Conservation (phyloP, 2,888 invertebrate species). For the Cephus sareptanus region DNA sequence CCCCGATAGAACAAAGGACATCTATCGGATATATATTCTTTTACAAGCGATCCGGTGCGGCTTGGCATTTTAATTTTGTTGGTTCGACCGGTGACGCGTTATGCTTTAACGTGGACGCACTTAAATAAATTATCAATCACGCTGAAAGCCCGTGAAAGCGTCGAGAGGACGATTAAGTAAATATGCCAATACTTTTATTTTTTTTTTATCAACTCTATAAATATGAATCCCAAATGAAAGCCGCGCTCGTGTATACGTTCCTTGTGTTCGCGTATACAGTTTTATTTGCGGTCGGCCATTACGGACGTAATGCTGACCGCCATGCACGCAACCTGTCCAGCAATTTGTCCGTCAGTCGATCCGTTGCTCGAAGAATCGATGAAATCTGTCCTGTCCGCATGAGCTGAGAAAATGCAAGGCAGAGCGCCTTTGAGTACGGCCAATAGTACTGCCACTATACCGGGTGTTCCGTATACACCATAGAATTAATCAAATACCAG, state of each 20-base stretch:
- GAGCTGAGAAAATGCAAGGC: slow-evolving; percentile 14
- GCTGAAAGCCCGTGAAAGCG: slow-evolving; percentile 45
- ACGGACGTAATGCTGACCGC: neutral
- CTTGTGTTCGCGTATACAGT: neutral
- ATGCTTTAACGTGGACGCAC: slow-evolving; percentile 48
- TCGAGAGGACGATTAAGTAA: slow-evolving; percentile 41
- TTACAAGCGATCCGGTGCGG: neutral
- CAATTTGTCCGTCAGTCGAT: neutral
- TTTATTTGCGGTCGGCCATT: neutral
- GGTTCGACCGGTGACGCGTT: slow-evolving; percentile 36
- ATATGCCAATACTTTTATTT: slow-evolving; percentile 37
- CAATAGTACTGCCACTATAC: neutral
- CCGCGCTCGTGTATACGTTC: neutral
- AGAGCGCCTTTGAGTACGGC: neutral
- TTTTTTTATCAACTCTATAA: slow-evolving; percentile 14
- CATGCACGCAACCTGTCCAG: neutral
- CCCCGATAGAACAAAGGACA: neutral
- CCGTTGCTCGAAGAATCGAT: neutral
- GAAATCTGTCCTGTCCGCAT: slow-evolving; percentile 13
- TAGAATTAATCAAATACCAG: neutral
- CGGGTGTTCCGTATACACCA: neutral
- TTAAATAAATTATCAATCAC: slow-evolving; percentile 58
- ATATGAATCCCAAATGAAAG: slow-evolving; percentile 18
- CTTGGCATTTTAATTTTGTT: slow-evolving; percentile 40
- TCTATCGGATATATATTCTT: neutral